phyloP scores from a whole-genome alignment of 2,113 vertebrate genomes.

The Crotophaga sulcirostris region DNA sequence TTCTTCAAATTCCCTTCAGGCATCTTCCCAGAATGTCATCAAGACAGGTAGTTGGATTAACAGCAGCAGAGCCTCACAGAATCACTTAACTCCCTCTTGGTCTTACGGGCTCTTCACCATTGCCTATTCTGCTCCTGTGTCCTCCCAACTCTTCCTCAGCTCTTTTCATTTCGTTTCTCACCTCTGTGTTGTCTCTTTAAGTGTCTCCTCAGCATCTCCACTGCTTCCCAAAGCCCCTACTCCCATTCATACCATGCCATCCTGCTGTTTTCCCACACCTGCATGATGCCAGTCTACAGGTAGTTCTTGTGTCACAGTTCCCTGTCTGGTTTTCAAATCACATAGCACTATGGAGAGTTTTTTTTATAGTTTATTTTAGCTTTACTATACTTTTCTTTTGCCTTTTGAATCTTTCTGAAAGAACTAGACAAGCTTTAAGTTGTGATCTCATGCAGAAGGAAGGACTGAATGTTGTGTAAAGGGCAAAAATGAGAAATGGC shows the following conservation, averaged over 20 bases:
- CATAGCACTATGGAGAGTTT: background rate
- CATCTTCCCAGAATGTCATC: background rate
- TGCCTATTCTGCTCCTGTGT: background rate
- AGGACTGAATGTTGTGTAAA: background rate
- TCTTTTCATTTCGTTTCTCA: background rate
- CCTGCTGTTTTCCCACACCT: background rate
- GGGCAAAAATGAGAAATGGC: background rate
- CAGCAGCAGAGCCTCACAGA: background rate
- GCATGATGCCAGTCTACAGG: accelerated
- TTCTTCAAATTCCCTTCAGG: background rate
- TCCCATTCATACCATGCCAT: accelerated
- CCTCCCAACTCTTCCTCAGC: background rate
- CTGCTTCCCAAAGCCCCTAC: background rate
- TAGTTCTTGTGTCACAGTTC: background rate
- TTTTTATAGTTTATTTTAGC: background rate
- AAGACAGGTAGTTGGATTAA: background rate
- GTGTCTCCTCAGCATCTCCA: background rate
- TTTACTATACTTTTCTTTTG: background rate
- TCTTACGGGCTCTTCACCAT: background rate
- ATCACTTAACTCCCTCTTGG: background rate
- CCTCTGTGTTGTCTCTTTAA: background rate
- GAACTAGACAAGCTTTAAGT: background rate
- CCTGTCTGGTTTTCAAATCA: background rate
- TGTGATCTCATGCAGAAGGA: background rate
- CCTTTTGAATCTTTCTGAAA: background rate